Evolutionary conservation across 2,888 invertebrate genomes (phyloP).

Genomic region (Agrotis clavis): DNA sequence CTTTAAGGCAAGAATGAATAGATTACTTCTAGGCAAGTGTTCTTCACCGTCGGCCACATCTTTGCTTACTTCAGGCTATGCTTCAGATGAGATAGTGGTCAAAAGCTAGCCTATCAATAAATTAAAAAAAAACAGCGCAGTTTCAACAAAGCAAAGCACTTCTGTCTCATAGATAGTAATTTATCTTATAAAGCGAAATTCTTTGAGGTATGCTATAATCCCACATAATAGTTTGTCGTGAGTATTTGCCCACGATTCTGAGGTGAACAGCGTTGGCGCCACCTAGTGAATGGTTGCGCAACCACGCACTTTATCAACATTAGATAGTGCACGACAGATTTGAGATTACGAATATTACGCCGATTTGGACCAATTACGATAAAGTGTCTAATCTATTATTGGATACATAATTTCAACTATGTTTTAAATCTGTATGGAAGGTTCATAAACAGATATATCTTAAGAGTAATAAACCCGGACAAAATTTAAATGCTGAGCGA

Average conservation of each 20-base stretch:
- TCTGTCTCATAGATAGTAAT: slow-evolving; percentile 10
- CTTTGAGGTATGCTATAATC: slow-evolving; percentile 32
- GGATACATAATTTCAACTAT: not conserved
- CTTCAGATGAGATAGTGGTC: too few relatives aligned
- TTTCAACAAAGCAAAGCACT: not conserved
- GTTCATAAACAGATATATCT: too few relatives aligned
- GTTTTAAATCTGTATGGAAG: not conserved
- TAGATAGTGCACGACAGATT: slow-evolving; percentile 20
- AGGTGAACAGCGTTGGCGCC: slow-evolving; percentile 20
- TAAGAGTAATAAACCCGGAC: too few relatives aligned
- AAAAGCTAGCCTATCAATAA: too few relatives aligned
- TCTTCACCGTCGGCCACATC: too few relatives aligned
- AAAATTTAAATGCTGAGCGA: too few relatives aligned
- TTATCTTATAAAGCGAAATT: slow-evolving; percentile 20
- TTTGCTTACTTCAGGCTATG: too few relatives aligned
- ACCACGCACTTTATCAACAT: slow-evolving; percentile 21
- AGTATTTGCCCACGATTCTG: slow-evolving; percentile 55
- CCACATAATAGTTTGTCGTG: slow-evolving; percentile 54
- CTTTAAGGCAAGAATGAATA: too few relatives aligned
- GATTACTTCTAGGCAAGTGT: too few relatives aligned
- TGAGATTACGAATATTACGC: slow-evolving; percentile 30
- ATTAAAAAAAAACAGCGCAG: too few relatives aligned
- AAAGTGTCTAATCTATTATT: slow-evolving; percentile 10
- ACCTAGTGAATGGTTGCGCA: slow-evolving; percentile 32
- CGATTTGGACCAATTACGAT: slow-evolving; percentile 35